Percentiles rank a stretch among this genome's conserved stretches.
Evolutionary conservation across 2,113 vertebrate species (phyloP).

Genomic region (Siniperca chuatsi): DNA sequence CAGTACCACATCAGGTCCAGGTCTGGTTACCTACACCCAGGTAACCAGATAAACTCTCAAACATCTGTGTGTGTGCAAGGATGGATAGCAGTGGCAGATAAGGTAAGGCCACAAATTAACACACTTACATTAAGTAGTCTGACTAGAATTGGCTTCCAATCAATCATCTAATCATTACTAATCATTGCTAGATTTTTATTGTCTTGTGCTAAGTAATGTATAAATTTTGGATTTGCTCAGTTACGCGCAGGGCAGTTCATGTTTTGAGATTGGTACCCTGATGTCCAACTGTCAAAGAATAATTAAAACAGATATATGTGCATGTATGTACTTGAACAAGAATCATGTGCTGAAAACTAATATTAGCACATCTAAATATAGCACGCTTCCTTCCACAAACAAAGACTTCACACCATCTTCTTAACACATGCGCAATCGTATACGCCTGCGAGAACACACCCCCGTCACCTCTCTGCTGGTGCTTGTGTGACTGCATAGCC

Average conservation of each 20-base stretch:
- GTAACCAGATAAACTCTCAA: not conserved
- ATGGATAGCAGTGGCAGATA: not conserved
- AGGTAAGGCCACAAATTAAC: too few species aligned
- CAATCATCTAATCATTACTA: too few species aligned
- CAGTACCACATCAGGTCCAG: not conserved
- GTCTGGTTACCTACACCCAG: not conserved
- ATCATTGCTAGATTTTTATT: too few species aligned
- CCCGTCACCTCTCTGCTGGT: constrained; percentile 45
- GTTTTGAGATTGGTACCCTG: not conserved
- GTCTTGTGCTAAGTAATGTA: not conserved
- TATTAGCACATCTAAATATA: constrained; percentile 41
- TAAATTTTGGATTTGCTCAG: not conserved
- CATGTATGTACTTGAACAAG: not conserved
- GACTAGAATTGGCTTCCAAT: too few species aligned
- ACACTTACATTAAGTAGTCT: too few species aligned
- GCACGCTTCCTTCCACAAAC: constrained; percentile 31
- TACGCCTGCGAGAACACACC: constrained; percentile 25
- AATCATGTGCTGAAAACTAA: constrained; percentile 23
- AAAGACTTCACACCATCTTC: constrained; percentile 36
- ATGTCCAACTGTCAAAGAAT: constrained; percentile 13
- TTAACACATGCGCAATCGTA: constrained; percentile 19
- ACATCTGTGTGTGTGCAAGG: not conserved
- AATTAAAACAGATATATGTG: constrained; percentile 10
- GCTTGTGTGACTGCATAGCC: constrained; percentile 22
- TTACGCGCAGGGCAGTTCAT: not conserved